phyloP scores from a whole-genome alignment of 2,888 invertebrate species.

The Eupithecia inturbata region DNA sequence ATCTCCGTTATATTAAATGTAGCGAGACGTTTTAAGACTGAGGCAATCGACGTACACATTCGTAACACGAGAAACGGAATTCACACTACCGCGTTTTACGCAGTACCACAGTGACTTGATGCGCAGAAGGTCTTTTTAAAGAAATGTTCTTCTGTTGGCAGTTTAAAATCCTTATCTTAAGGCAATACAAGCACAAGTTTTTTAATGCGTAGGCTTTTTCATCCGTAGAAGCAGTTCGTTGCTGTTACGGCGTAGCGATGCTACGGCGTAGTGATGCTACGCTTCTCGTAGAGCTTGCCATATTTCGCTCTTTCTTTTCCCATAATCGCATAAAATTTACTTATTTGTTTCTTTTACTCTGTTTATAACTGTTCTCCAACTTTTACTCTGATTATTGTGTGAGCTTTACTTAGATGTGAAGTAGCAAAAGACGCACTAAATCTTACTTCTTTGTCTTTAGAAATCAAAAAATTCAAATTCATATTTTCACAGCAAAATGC shows the following conservation, averaged over 20 bases:
- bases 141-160: neutral
- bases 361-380: too few species aligned
- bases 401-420: neutral
- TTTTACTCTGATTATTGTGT: too few species aligned
- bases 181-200: neutral
- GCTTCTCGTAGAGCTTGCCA: neutral
- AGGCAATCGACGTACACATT: conserved; percentile 50
- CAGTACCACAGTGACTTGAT: conserved; percentile 25
- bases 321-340: neutral
- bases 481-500: too few species aligned
- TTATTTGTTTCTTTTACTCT: neutral
- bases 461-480: too few species aligned
- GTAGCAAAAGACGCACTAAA: neutral
- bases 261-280: conserved; percentile 15
- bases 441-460: neutral
- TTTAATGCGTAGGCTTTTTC: neutral
- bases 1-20: conserved; percentile 55
- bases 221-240: conserved; percentile 1
- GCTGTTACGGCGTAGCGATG: conserved; percentile 21
- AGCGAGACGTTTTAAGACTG: conserved; percentile 52
- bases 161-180: neutral
- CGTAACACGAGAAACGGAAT: conserved; percentile 50
- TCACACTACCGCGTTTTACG: conserved; percentile 43
- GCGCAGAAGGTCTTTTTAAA: conserved; percentile 19
- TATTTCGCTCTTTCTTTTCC: neutral